Evolutionary conservation across 2,888 invertebrate genomes (phyloP).

Genomic region (Leistus spinibarbis): DNA sequence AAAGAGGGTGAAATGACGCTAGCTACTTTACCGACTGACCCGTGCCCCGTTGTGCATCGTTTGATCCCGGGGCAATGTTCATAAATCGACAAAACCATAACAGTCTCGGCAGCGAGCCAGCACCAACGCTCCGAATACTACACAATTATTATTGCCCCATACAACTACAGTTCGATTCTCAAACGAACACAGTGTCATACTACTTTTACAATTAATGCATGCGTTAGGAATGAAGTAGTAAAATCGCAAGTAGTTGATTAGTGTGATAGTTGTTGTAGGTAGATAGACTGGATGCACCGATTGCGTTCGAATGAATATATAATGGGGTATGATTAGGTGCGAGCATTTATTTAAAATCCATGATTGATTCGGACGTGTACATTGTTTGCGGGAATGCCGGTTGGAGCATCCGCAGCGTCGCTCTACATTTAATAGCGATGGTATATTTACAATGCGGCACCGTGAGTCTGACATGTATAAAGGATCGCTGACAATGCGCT

Average conservation of each 20-base stretch:
- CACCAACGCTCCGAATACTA: background rate
- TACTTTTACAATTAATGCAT: too few species aligned
- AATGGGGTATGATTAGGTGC: conserved; percentile 25
- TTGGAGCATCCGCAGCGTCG: background rate
- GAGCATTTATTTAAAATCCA: conserved; percentile 39
- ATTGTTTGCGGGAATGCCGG: conserved; percentile 32
- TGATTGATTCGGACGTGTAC: conserved; percentile 40
- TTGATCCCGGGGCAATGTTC: conserved; percentile 47
- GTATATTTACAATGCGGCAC: conserved; percentile 34
- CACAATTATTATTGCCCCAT: background rate
- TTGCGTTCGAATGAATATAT: conserved; percentile 16
- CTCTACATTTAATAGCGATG: conserved; percentile 39
- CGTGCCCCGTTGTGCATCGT: conserved; percentile 46
- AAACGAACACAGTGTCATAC: too few species aligned
- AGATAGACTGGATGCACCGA: background rate
- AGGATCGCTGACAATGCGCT: conserved; percentile 38
- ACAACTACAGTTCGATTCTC: background rate
- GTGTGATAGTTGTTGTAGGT: background rate
- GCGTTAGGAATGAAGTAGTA: background rate
- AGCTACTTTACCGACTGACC: conserved; percentile 41
- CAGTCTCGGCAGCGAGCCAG: conserved; percentile 47
- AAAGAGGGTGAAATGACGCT: background rate
- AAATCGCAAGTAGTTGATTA: background rate
- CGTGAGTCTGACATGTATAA: conserved; percentile 38
- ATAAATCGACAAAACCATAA: conserved; percentile 49